A percentile compares a stretch with the other conserved stretches of the same genome.
phyloP scores from a whole-genome alignment of 2,797 vertebrate species.

The Alca torda region DNA sequence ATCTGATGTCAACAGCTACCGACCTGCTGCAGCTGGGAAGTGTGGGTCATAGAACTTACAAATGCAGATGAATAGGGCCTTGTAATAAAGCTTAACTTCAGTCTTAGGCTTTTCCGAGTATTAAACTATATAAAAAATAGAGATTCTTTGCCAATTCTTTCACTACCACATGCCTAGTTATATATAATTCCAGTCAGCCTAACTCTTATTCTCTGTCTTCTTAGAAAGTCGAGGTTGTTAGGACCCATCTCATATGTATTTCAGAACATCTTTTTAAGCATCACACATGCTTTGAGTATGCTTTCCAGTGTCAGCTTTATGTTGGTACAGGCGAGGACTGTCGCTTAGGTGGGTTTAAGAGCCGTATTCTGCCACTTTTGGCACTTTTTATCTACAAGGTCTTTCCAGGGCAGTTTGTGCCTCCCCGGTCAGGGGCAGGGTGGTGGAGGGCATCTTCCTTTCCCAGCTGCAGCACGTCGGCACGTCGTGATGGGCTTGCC shows the following conservation, averaged over 20 bases:
- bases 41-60: neutral
- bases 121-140: neutral
- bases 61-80: neutral
- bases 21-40: neutral
- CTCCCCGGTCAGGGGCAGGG: rapidly evolving
- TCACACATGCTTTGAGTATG: neutral
- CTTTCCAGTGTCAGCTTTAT: neutral
- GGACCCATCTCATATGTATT: neutral
- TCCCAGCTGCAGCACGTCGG: neutral
- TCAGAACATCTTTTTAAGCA: neutral
- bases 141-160: neutral
- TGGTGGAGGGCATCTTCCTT: neutral
- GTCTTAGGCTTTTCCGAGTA: neutral
- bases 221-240: neutral
- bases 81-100: neutral
- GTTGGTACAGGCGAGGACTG: neutral
- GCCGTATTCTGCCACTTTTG: neutral
- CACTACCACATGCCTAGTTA: neutral
- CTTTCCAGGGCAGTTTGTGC: neutral
- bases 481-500: neutral
- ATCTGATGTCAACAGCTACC: neutral
- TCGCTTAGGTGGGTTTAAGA: neutral
- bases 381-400: neutral
- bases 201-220: neutral
- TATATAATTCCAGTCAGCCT: neutral